Evolutionary conservation across 2,797 vertebrate genomes (phyloP).

Genomic region (Chaenodraco wilsoni): DNA sequence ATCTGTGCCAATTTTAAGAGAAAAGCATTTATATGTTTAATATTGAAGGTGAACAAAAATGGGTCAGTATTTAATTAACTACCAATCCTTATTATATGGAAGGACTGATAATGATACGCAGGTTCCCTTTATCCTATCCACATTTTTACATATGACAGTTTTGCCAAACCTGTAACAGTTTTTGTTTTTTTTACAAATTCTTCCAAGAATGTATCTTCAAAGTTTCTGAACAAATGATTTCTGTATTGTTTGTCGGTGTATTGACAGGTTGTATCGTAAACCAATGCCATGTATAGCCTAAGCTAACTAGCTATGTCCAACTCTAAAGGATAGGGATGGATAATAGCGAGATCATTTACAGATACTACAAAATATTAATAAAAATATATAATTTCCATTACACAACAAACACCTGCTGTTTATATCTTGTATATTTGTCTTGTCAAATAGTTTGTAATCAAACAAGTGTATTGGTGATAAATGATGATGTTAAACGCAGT

Average conservation of each 20-base stretch:
- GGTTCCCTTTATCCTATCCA: background rate
- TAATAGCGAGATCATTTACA: background rate
- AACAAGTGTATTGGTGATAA: slow-evolving; percentile 28
- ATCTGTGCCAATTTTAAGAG: slow-evolving; percentile 36
- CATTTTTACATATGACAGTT: background rate
- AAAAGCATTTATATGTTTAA: slow-evolving; percentile 36
- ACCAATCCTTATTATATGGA: slow-evolving; percentile 21
- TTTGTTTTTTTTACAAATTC: background rate
- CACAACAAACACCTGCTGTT: background rate
- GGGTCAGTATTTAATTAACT: slow-evolving; percentile 29
- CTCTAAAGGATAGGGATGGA: no score
- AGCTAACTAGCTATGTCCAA: no score
- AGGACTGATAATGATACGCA: slow-evolving; percentile 23
- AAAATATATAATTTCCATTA: background rate
- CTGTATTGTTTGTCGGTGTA: no score
- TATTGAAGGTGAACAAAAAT: slow-evolving; percentile 24
- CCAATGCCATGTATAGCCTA: no score
- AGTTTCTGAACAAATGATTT: slow-evolving; percentile 5
- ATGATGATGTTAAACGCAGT: slow-evolving; percentile 33
- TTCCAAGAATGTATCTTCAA: background rate
- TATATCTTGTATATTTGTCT: slow-evolving; percentile 16
- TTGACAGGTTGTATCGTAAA: no score
- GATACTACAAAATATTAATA: background rate
- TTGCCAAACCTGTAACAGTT: background rate
- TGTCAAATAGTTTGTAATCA: slow-evolving; percentile 8